Conservation (phyloP, 2,888 invertebrate species). For the Penaeus monodon region DNA sequence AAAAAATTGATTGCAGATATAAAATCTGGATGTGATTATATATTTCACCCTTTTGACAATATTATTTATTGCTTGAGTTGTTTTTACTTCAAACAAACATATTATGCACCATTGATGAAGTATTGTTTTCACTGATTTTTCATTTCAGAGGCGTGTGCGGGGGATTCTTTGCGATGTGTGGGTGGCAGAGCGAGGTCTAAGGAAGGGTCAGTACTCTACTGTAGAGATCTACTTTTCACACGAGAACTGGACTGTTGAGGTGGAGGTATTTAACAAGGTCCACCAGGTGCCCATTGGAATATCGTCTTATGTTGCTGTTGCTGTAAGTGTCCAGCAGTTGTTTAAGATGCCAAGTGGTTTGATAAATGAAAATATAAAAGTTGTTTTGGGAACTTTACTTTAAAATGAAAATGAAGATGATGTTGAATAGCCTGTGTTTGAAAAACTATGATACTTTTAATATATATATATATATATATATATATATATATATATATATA, state of each 20-base stretch:
- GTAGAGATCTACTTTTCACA: conserved; percentile 66
- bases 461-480: too few species aligned
- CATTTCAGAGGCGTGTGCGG: conserved; percentile 66
- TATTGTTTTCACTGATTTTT: not conserved
- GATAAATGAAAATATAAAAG: too few species aligned
- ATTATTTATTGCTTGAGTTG: too few species aligned
- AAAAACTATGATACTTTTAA: too few species aligned
- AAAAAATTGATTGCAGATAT: not conserved
- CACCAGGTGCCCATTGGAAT: conserved; percentile 66
- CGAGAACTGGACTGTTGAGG: conserved; percentile 67
- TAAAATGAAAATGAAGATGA: too few species aligned
- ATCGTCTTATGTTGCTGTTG: conserved; percentile 66
- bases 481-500: too few species aligned
- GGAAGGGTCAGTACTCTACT: conserved; percentile 65
- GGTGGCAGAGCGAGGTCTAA: conserved; percentile 65
- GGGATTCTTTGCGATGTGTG: conserved; percentile 67
- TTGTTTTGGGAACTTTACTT: too few species aligned
- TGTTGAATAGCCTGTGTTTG: too few species aligned
- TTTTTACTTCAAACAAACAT: too few species aligned
- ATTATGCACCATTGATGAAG: too few species aligned
- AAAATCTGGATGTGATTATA: not conserved
- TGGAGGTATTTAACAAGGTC: conserved; percentile 67
- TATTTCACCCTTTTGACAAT: not conserved
- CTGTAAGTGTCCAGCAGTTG: conserved; percentile 57
- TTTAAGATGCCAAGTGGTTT: not conserved